Evolutionary conservation across 2,888 invertebrate species (phyloP), one percentile per base, ranked within the genome.

Genomic region (Stenichneumon culpator): DNA sequence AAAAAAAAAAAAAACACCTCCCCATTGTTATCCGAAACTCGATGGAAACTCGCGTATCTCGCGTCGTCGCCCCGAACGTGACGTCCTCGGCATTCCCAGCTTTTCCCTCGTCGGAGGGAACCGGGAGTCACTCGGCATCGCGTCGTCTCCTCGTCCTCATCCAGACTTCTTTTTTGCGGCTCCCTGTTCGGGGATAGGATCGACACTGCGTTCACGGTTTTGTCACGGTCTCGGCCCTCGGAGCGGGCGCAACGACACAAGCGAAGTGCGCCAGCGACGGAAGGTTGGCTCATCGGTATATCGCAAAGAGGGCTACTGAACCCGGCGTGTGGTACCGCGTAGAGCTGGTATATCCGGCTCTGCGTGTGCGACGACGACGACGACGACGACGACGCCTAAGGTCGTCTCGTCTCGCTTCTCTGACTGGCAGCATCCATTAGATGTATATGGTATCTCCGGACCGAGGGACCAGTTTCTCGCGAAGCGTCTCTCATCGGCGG

Each of bases 391-490:
- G 22, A 68, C 57, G 68, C 19, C 54, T 80, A 67, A 77, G 80
- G 80, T 83, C 80, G 82, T 80, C 79, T 67, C 74, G 72, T 79
- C 86, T 80, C 73, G 86, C 67, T 77, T 78, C 67, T 74, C 79
- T 67, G 77, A 86, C 82, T 77, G 77, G 67, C 75, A 79, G 82
- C 79, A 82, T 86, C 86, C 86, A 83, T 86, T 80, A 78, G 82
- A 74, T 80, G 79, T 86, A 80, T 86, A 83, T 82, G 79, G 7
- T 36, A 52, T 70, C 79, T 19, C 65, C 39, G 44, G 36, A 73
- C 74, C 63, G 69, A 83, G 86, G 70, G 87, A 89, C 89, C 89
- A 90, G 90, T 91, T 91, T 90, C 88, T 89, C 78, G 72, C 86
- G 90, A 88, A 89, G 60, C 75, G 80, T 86, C 36, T 78, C 57